Percentiles rank a stretch among this genome's conserved stretches.
phyloP scores from a whole-genome alignment of 2,888 invertebrate species.

The Clitarchus hookeri region DNA sequence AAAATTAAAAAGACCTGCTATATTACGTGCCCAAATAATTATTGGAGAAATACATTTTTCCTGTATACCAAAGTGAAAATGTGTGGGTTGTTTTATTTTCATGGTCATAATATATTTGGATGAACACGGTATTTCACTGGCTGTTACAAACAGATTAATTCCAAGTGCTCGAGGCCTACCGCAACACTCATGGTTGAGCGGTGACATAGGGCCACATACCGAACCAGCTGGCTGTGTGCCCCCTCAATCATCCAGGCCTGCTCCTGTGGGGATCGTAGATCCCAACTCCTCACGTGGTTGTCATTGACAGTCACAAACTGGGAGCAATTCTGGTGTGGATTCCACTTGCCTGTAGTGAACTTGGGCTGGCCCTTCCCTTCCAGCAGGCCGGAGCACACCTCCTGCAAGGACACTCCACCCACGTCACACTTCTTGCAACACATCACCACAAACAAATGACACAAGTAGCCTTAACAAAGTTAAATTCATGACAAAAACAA shows the following conservation, averaged over 20 bases:
- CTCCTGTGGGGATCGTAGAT: constrained; percentile 70
- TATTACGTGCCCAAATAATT: no score
- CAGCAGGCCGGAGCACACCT: constrained; percentile 49
- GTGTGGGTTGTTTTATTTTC: no score
- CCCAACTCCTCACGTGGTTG: constrained; percentile 84
- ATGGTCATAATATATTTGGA: no score
- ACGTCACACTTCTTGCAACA: constrained; percentile 24
- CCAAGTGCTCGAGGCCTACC: no score
- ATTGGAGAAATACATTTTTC: no score
- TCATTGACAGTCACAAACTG: constrained; percentile 88
- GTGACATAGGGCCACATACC: constrained; percentile 48
- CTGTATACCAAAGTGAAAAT: no score
- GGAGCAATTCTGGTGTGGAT: constrained; percentile 87
- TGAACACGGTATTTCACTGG: no score
- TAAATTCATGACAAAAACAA: not conserved
- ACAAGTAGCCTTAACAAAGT: not conserved
- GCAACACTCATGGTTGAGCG: no score
- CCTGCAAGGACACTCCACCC: constrained; percentile 42
- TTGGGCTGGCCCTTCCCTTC: constrained; percentile 68
- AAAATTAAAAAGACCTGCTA: no score
- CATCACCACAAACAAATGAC: constrained; percentile 28
- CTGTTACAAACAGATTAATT: no score
- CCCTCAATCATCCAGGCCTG: constrained; percentile 84
- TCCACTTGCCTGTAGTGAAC: constrained; percentile 89
- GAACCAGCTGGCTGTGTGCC: constrained; percentile 84